phyloP scores from a whole-genome alignment of 2,888 invertebrate genomes.

The Geophilus truncorum region DNA sequence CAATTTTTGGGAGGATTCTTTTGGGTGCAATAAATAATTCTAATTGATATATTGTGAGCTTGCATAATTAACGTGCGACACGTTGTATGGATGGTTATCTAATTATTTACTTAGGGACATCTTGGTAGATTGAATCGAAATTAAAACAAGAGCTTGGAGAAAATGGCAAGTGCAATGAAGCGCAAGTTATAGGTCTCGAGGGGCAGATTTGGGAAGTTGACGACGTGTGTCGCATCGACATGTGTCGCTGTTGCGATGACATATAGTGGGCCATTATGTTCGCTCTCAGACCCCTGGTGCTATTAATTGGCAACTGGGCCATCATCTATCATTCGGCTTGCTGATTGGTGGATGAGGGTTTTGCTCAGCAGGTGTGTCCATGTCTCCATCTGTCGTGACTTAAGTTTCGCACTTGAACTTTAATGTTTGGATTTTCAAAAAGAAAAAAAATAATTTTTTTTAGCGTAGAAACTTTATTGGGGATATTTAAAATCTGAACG shows the following conservation, averaged over 20 bases:
- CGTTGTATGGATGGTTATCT: slow-evolving; percentile 5
- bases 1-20: not conserved
- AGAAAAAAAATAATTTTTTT: no score
- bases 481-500: no score
- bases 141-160: not conserved
- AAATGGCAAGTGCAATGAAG: slow-evolving; percentile 16
- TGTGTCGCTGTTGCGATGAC: slow-evolving; percentile 14
- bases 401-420: not conserved
- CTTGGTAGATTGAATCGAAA: not conserved
- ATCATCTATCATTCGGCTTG: not conserved
- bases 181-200: not conserved
- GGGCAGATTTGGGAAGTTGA: slow-evolving; percentile 8
- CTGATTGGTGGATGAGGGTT: slow-evolving; percentile 5
- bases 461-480: no score
- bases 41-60: not conserved
- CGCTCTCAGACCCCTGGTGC: slow-evolving; percentile 8
- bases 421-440: not conserved
- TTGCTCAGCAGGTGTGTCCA: not conserved
- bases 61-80: not conserved
- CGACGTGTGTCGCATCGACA: slow-evolving; percentile 14
- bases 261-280: slow-evolving; percentile 12
- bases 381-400: not conserved
- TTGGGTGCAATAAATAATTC: not conserved
- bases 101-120: not conserved
- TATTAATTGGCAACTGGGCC: slow-evolving; percentile 16